phyloP scores from a whole-genome alignment of 2,888 invertebrate genomes.

The Orthonychiurus folsomi region DNA sequence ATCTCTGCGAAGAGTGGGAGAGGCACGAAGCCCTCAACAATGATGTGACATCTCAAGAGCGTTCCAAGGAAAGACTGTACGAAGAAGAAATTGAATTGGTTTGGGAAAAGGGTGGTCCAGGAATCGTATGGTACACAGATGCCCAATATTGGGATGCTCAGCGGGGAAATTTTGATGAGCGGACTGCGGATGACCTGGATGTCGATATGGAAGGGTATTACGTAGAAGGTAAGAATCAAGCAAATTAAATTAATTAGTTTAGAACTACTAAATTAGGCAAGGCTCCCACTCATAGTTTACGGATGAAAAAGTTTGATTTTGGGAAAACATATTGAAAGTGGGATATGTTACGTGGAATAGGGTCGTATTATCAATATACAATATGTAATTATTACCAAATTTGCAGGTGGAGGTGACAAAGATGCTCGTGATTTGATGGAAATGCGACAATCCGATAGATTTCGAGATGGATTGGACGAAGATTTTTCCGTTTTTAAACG shows the following conservation, averaged over 20 bases:
- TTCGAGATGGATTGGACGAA: conserved; percentile 38
- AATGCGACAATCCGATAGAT: conserved; percentile 43
- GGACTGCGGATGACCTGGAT: conserved; percentile 52
- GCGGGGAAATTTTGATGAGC: conserved; percentile 50
- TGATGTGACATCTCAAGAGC: conserved; percentile 46
- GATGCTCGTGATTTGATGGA: conserved; percentile 47
- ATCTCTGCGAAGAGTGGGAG: conserved; percentile 49
- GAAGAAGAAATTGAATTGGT: conserved; percentile 46
- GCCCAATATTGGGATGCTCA: conserved; percentile 49
- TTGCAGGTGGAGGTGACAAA: conserved; percentile 46
- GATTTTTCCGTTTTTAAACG: conserved; percentile 26
- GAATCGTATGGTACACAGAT: conserved; percentile 53
- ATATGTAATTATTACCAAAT: too few relatives aligned
- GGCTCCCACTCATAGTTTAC: too few relatives aligned
- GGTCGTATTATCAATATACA: too few relatives aligned
- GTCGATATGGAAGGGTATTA: conserved; percentile 51
- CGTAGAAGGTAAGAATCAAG: conserved; percentile 42
- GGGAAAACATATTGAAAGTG: too few relatives aligned
- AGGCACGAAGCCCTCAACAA: conserved; percentile 48
- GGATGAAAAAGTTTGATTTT: too few relatives aligned
- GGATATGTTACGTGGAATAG: too few relatives aligned
- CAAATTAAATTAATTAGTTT: neutral
- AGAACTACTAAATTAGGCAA: too few relatives aligned
- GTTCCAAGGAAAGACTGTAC: conserved; percentile 48
- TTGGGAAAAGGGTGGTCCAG: conserved; percentile 54